Percentiles rank a stretch among this genome's conserved stretches.
phyloP scores from a whole-genome alignment of 2,888 invertebrate genomes.

The Gibbula magus region DNA sequence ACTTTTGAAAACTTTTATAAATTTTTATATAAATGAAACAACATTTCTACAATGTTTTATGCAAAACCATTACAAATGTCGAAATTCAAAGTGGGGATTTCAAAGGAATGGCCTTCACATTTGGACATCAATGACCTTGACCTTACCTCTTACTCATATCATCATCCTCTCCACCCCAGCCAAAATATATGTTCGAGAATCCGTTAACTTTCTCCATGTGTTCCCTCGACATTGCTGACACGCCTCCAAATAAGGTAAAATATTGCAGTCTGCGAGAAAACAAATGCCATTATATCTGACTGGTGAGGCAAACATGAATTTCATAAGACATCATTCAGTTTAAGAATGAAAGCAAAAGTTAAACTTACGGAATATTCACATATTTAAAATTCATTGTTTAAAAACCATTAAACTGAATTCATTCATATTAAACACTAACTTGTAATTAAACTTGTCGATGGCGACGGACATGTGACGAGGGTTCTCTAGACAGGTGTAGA shows the following conservation, averaged over 20 bases:
- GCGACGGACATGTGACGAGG: slow-evolving; percentile 95
- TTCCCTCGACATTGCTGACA: slow-evolving; percentile 90
- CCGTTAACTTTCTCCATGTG: slow-evolving; percentile 93
- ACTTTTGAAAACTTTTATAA: too few species aligned
- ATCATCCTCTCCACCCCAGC: slow-evolving; percentile 99
- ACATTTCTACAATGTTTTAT: too few species aligned
- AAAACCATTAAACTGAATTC: not conserved
- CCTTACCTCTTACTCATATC: slow-evolving; percentile 83
- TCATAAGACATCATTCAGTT: too few species aligned
- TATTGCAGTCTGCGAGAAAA: slow-evolving; percentile 88
- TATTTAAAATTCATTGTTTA: not conserved
- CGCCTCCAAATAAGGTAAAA: slow-evolving; percentile 93
- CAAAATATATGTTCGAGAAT: slow-evolving; percentile 93
- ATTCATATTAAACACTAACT: slow-evolving; percentile 55
- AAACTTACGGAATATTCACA: not conserved
- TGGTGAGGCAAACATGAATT: too few species aligned
- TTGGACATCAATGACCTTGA: not conserved
- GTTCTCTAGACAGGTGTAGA: slow-evolving; percentile 92
- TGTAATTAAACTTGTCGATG: slow-evolving; percentile 84
- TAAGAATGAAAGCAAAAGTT: not conserved
- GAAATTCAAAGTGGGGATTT: not conserved
- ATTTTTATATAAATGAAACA: too few species aligned
- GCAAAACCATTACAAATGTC: too few species aligned
- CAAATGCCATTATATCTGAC: too few species aligned
- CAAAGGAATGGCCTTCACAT: not conserved